These are phyloP conservation scores for Lepeophtheirus nordmannii DNA, from an alignment of 2,888 invertebrate genomes.

Conservation along the genomic window DNA sequence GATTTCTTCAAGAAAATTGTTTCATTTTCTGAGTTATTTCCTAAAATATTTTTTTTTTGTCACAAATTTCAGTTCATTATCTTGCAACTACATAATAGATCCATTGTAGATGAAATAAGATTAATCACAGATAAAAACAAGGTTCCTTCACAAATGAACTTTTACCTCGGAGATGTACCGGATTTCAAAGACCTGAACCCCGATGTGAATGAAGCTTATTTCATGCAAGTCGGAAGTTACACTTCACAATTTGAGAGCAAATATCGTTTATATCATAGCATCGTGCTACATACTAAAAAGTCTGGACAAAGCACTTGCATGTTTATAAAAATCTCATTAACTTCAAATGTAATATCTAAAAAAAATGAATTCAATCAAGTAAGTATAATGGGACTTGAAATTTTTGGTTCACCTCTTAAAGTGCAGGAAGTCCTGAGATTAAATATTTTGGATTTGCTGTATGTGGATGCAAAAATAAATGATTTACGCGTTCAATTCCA, in stretches of 20 bases:
- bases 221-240: not conserved
- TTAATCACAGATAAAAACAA: not conserved
- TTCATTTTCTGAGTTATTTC: not conserved
- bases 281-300: not conserved
- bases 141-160: not conserved
- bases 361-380: conserved; percentile 1
- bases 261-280: not conserved
- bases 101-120: not conserved
- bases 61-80: not conserved
- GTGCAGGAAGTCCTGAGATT: not conserved
- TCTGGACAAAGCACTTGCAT: not conserved
- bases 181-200: not conserved
- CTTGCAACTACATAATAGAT: not conserved
- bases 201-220: not conserved
- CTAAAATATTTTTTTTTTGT: not conserved
- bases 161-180: conserved; percentile 2
- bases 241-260: not conserved
- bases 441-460: not conserved
- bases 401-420: not conserved
- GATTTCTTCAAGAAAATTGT: not conserved
- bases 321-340: not conserved
- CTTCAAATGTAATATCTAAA: not conserved
- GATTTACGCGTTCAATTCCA: not conserved
- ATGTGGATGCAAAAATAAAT: not conserved
- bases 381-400: not conserved